Evolutionary conservation across 2,797 vertebrate species (phyloP).

Genomic region (Lepilemur ruficaudatus): DNA sequence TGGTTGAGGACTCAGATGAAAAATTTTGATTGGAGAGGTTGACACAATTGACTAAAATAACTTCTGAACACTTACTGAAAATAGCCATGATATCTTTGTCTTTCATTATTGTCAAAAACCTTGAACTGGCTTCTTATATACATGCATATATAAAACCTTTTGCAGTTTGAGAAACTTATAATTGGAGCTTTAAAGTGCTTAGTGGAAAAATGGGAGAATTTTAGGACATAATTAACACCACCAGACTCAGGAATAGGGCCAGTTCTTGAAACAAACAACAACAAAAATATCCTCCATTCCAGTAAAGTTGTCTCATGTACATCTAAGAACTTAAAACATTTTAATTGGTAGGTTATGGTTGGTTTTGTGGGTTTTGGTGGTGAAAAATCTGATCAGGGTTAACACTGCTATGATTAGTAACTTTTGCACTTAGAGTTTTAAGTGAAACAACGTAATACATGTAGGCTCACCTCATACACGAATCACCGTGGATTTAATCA

Average conservation of each 20-base stretch:
- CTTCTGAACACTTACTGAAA: neutral
- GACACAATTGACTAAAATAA: neutral
- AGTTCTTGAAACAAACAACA: neutral
- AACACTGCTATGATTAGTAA: neutral
- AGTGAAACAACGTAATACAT: neutral
- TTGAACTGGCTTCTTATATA: neutral
- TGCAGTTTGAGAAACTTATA: neutral
- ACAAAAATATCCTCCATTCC: neutral
- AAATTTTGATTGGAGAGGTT: neutral
- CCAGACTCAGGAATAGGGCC: neutral
- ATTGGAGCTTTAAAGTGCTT: neutral
- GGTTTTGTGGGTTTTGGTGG: neutral
- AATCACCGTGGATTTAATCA: neutral
- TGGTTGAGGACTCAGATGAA: neutral
- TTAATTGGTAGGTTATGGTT: neutral
- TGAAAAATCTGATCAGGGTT: neutral
- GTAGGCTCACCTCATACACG: neutral
- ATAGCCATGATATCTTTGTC: neutral
- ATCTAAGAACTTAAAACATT: neutral
- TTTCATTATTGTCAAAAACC: conserved; percentile 1
- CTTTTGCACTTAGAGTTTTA: neutral
- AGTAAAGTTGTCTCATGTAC: neutral
- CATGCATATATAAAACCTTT: neutral
- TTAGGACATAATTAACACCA: neutral
- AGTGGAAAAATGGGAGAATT: neutral